Conservation (phyloP, 2,888 invertebrate species). For the Trachelus troglodyta region DNA sequence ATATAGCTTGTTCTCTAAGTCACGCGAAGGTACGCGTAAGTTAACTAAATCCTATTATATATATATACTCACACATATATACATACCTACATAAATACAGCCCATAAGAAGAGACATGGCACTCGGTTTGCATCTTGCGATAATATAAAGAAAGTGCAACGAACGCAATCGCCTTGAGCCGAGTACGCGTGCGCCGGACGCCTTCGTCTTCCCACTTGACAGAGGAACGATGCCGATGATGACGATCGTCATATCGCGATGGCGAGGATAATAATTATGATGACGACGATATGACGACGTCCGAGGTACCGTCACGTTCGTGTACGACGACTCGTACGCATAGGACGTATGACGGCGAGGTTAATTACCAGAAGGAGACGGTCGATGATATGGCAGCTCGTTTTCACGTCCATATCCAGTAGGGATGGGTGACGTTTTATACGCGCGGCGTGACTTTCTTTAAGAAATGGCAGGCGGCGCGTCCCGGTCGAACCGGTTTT, state of each 20-base stretch:
- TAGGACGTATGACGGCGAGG: background rate
- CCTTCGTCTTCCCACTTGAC: background rate
- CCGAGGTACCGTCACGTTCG: background rate
- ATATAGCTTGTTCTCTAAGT: background rate
- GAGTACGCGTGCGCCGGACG: slow-evolving; percentile 1
- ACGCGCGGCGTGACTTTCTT: background rate
- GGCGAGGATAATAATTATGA: background rate
- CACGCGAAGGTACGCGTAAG: background rate
- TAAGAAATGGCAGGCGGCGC: background rate
- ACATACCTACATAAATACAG: background rate
- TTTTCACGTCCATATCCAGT: background rate
- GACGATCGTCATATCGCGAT: background rate
- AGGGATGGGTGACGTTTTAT: background rate
- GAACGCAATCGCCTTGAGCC: slow-evolving; percentile 21
- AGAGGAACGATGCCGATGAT: background rate
- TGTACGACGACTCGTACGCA: background rate
- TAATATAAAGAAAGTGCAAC: slow-evolving; percentile 25
- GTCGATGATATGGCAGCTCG: background rate
- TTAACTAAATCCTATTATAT: background rate
- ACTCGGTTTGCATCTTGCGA: slow-evolving; percentile 1
- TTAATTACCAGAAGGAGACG: background rate
- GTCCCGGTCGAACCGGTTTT: background rate
- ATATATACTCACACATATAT: too few species aligned
- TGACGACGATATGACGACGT: background rate
- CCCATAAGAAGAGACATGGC: background rate